Base-by-base conservation (phyloP, 1,140 invertebrate species). In the Polypedilum pembai region DNA sequence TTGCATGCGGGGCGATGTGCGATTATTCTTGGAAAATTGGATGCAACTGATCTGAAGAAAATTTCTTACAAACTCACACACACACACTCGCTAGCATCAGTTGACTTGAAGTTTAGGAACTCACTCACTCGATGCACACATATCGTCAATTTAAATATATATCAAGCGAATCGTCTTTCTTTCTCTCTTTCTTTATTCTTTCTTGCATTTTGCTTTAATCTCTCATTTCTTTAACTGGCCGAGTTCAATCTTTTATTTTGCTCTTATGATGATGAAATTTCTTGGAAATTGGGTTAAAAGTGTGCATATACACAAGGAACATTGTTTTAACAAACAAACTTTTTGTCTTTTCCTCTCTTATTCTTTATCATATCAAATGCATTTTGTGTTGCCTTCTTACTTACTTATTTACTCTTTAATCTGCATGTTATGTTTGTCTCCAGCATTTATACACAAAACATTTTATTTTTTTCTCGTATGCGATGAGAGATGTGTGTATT, bases 261-360 rank as follows among this genome's bases (percentile, higher is more conserved):
- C 45, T 33, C 24, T 33, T 56, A 69, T 69, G 17, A 69, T 69
- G 65, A 69, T 69, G 65, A 69, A 69, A 69, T 69, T 69, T 69
- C 65, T 69, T 69, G 65, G 65, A 69, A 69, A 69, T 69, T 69
- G 65, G 65, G 65, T 69, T 69, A 69, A 69, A 69, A 20, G 65
- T 69, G 65, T 21, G 20, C 17, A 69, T 69, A 69, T 18, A 69
- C 65, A 69, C 65, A 69, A 56, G 65, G 18, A 69, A 69, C 65
- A 69, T 20, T 69, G 65, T 69, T 69, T 69, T 21, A 18, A 69
- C 20, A 18, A 69, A 18, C 65, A 18, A 21, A 69, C 65, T 69
- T 33, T 33, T 18, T 18, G 20, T 69, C 65, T 69, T 69, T 12
- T 69, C 65, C 18, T 17, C 65, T 69, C 65, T 69, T 21, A 18